These are phyloP conservation scores for Diarsia rubi DNA, from an alignment of 2,888 invertebrate genomes.

Conservation along the genomic window DNA sequence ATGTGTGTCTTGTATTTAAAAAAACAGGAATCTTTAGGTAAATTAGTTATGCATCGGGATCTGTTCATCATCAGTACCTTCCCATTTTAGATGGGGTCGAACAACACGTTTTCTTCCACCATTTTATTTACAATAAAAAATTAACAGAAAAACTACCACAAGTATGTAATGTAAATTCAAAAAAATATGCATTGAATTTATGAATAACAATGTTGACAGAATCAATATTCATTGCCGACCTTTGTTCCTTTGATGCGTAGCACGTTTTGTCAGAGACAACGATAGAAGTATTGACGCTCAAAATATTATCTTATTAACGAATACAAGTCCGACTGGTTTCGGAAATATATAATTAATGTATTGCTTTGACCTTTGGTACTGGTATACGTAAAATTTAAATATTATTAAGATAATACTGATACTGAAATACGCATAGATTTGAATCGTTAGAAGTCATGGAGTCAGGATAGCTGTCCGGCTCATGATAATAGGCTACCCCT, in stretches of 20 bases:
- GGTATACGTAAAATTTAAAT: constrained; percentile 22
- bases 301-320: constrained; percentile 52
- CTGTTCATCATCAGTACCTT: no score
- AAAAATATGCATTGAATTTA: not conserved
- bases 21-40: no score
- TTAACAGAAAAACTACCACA: not conserved
- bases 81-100: no score
- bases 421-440: not conserved
- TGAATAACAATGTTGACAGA: constrained; percentile 21
- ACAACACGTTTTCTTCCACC: not conserved
- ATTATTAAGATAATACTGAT: constrained; percentile 15
- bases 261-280: constrained; percentile 6
- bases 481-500: not conserved
- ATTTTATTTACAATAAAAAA: not conserved
- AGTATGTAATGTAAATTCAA: not conserved
- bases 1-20: no score
- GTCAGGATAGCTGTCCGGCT: not conserved
- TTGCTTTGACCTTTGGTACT: constrained; percentile 53
- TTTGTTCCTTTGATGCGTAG: constrained; percentile 17
- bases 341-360: constrained; percentile 29
- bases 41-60: no score
- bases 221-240: constrained; percentile 41
- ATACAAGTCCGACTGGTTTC: constrained; percentile 39
- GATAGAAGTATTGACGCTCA: constrained; percentile 14
- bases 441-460: not conserved